phyloP scores from a whole-genome alignment of 92 coral and sea anemone species.

The Epizoanthus fatuus region DNA sequence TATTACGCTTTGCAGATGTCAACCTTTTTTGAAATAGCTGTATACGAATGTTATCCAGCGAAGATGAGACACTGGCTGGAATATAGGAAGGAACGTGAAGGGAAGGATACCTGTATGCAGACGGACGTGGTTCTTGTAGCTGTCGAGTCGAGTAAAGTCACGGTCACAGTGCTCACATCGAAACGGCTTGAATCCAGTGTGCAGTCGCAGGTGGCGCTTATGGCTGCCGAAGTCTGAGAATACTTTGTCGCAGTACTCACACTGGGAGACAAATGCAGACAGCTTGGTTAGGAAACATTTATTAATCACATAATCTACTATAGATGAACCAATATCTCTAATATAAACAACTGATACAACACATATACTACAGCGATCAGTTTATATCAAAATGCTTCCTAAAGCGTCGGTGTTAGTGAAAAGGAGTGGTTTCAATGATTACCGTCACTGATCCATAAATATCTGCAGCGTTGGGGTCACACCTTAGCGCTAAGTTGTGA shows the following conservation, averaged over 20 bases:
- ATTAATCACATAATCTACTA: neutral
- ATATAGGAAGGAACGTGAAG: neutral
- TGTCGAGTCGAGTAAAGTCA: constrained; percentile 95
- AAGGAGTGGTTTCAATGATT: too few species aligned
- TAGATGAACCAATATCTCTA: neutral
- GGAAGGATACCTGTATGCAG: constrained; percentile 83
- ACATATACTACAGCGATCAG: too few species aligned
- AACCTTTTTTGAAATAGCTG: too few species aligned
- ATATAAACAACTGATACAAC: too few species aligned
- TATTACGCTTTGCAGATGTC: too few species aligned
- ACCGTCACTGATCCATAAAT: too few species aligned
- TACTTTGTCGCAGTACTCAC: constrained; percentile 90
- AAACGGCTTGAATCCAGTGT: constrained; percentile 96
- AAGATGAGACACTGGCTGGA: neutral
- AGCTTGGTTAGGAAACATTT: neutral
- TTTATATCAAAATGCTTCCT: too few species aligned
- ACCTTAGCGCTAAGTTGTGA: too few species aligned
- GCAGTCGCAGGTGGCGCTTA: constrained; percentile 97
- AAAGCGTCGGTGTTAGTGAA: too few species aligned
- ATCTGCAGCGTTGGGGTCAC: too few species aligned
- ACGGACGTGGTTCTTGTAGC: constrained; percentile 94
- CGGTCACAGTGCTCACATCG: constrained; percentile 94
- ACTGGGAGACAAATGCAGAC: constrained; percentile 50
- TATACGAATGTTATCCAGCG: neutral
- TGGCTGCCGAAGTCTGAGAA: constrained; percentile 99